Percentiles rank a stretch among this genome's conserved stretches.
Evolutionary conservation across 2,888 invertebrate species (phyloP).

Genomic region (Watsonalla cultraria): DNA sequence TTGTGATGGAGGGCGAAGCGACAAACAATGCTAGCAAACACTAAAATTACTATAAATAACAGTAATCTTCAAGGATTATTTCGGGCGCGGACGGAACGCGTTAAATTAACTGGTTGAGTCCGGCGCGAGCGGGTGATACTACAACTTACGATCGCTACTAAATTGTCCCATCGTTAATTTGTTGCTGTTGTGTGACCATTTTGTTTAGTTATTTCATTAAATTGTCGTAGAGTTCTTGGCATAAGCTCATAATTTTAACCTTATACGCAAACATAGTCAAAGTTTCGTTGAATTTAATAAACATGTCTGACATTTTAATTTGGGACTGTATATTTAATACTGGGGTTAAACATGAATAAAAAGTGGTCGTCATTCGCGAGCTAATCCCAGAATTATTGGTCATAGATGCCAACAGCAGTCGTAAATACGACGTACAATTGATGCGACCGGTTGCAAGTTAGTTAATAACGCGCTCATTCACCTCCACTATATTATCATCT

Average conservation of each 20-base stretch:
- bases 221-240: background rate
- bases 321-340: too few relatives aligned
- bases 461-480: background rate
- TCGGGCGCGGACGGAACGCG: slow-evolving; percentile 28
- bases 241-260: background rate
- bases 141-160: background rate
- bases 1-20: slow-evolving; percentile 7
- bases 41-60: slow-evolving; percentile 35
- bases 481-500: background rate
- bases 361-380: background rate
- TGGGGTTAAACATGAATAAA: background rate
- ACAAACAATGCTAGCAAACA: slow-evolving; percentile 30
- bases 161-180: background rate
- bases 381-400: background rate
- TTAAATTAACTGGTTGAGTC: slow-evolving; percentile 30
- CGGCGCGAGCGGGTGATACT: slow-evolving; percentile 2
- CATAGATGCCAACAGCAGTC: background rate
- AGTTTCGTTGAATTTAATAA: too few relatives aligned
- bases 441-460: slow-evolving; percentile 1
- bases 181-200: background rate
- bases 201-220: background rate
- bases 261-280: too few relatives aligned
- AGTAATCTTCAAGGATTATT: slow-evolving; percentile 33
- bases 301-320: too few relatives aligned
- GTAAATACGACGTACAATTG: background rate